phyloP scores from a whole-genome alignment of 2,797 vertebrate species.

The Crenuchus spilurus region DNA sequence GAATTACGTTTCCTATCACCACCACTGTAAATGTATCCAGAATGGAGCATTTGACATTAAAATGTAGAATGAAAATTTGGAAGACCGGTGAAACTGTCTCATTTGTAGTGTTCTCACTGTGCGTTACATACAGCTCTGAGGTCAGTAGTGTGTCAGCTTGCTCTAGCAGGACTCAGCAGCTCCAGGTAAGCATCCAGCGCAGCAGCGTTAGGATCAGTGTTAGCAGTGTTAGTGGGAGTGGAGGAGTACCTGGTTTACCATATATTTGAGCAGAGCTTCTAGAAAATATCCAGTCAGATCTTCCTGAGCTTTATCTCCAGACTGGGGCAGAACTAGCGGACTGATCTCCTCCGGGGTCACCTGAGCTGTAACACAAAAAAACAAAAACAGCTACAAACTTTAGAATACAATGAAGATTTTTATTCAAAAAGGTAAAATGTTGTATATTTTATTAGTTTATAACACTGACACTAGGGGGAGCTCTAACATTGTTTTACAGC shows the following conservation, averaged over 20 bases:
- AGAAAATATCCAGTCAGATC: slow-evolving; percentile 97
- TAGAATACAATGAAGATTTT: no score
- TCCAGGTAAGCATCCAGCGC: neutral
- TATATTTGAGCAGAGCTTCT: slow-evolving; percentile 97
- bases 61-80: no score
- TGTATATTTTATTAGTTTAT: no score
- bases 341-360: slow-evolving; percentile 97
- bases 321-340: slow-evolving; percentile 94
- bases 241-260: slow-evolving; percentile 96
- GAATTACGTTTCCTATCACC: no score
- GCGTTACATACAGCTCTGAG: slow-evolving; percentile 17
- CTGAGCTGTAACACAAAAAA: slow-evolving; percentile 82
- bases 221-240: slow-evolving; percentile 1
- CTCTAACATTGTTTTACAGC: no score
- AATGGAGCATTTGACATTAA: no score
- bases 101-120: no score
- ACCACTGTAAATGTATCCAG: no score
- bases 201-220: neutral
- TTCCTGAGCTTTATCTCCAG: slow-evolving; percentile 98
- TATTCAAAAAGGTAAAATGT: no score
- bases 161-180: slow-evolving; percentile 4
- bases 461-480: no score
- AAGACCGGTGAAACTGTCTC: no score
- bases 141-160: slow-evolving; percentile 25
- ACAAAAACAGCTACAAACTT: neutral